Evolutionary conservation across 2,113 vertebrate species (phyloP).

Genomic region (Semicossyphus pulcher): DNA sequence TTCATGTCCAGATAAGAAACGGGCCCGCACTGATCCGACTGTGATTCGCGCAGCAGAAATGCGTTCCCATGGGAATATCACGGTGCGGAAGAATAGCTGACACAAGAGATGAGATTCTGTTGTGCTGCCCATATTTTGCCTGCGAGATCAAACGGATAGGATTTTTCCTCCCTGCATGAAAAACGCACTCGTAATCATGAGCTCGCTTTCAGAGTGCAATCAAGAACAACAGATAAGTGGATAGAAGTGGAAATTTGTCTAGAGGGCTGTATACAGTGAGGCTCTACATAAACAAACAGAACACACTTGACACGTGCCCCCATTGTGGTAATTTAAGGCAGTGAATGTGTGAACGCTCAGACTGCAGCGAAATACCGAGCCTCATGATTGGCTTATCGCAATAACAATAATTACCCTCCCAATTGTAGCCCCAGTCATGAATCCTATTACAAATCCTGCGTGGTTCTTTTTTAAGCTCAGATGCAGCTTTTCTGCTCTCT

Average conservation of each 20-base stretch:
- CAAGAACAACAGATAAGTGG: conserved; percentile 53
- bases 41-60: conserved; percentile 76
- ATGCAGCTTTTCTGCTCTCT: neutral
- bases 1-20: conserved; percentile 80
- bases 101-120: conserved; percentile 77
- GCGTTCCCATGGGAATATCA: conserved; percentile 77
- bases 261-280: conserved; percentile 20
- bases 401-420: conserved; percentile 63
- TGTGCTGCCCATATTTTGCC: conserved; percentile 75
- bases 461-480: conserved; percentile 23
- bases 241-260: conserved; percentile 47
- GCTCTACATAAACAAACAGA: conserved; percentile 66
- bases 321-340: conserved; percentile 28
- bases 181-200: conserved; percentile 45
- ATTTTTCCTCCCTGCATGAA: conserved; percentile 67
- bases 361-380: conserved; percentile 31
- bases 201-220: conserved; percentile 61
- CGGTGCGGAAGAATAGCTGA: conserved; percentile 78
- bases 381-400: conserved; percentile 50
- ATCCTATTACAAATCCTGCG: conserved; percentile 58
- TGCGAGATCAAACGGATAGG: conserved; percentile 74
- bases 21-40: conserved; percentile 73
- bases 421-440: conserved; percentile 48
- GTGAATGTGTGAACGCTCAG: conserved; percentile 33
- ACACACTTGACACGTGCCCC: conserved; percentile 42